Base-by-base conservation (phyloP, 2,113 vertebrate genomes). In the Gobio gobio region DNA sequence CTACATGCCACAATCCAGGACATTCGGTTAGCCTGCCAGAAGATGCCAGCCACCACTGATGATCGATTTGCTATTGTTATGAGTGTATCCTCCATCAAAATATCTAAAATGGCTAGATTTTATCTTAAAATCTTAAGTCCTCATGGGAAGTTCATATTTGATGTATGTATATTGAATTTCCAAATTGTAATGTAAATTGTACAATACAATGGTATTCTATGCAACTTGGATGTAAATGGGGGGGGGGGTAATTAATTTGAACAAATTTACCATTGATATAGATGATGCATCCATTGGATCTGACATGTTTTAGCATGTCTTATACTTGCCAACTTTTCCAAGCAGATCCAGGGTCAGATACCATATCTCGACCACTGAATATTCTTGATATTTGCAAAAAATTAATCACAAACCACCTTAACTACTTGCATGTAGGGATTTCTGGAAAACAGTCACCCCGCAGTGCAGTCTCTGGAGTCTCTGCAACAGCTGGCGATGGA, bases 21-120 rank as follows among this genome's bases (percentile, higher is more conserved):
- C 85, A 98, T 99, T n/a, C 96, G 97, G 87, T 88, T 90, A 0
- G 95, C 96, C 66, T 99, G 98, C 88, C 96, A 96, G 92, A 96
- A 91, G 90, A 97, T 98, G 96, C 94, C 95, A 2, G 94, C 94
- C 16, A 95, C 94, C 0, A 86, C 94, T 0, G 97, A 99, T 88
- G 98, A 99, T 91, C 96, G 95, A 56, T 99, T 99, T 84, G 93
- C 96, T 0, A 63, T 95, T 0, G 96, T 97, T 89, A 99, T 99
- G 98, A 94, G 92, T 0, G 98, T 98, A 99, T 98, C 97, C 96
- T 97, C 93, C 12, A 77, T 20, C 16, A 49, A 26, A 72, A 77
- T 49, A 1, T 77, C 4, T 26, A 40, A 54, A 70, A 9, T 1
- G 2, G 18, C 22, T 73, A 18, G n/a, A 59, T 49, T n/a, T 61